Evolutionary conservation across 2,888 invertebrate genomes (phyloP), one percentile per base, ranked within the genome.

Genomic region (Tachina lurida): DNA sequence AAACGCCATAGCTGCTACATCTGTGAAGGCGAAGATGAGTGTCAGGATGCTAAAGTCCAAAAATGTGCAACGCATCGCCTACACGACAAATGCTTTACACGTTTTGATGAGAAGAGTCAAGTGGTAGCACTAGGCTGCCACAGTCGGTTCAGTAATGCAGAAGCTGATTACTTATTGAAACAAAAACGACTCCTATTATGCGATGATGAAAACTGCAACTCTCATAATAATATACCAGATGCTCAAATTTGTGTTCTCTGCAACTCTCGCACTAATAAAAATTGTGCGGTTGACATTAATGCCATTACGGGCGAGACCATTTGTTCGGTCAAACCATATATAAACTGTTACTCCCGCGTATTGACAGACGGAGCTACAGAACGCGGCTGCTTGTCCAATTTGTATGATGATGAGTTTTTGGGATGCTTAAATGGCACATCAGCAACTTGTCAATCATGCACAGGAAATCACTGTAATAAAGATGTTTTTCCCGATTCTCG

Each of bases 361-460:
- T 84, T 91, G 4, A 3, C 17, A 3, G 90, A 90, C 76, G 92
- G 92, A n/a, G 77, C 88, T 39, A 92, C 92, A 2, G 92, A 92
- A 82, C 89, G 92, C 43, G 92, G 92, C 10, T 92, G 92, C 15
- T 49, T 91, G 10, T 89, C 92, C 10, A 91, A 87, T 70, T 83
- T 92, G 71, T 87, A 89, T 60, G 88, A 88, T 3, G 89, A 92
- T 3, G 91, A 91, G 13, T 92, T 92, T 84, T 63, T 89, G 2
- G 70, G 88, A 15, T 92, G 92, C 70, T 88, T 89, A 19, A 89
- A 89, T 56, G 91, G 91, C 43, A 90, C 89, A 1, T 89, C 91
- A 4, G 17, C 60, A 0, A 86, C 84, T 0, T 92, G 92, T 60
- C 15, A 68, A 17, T 19, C 89, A 15, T 92, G 92, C 68, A 45